Evolutionary conservation across 2,797 vertebrate species (phyloP).

Genomic region (Tangara arthus): DNA sequence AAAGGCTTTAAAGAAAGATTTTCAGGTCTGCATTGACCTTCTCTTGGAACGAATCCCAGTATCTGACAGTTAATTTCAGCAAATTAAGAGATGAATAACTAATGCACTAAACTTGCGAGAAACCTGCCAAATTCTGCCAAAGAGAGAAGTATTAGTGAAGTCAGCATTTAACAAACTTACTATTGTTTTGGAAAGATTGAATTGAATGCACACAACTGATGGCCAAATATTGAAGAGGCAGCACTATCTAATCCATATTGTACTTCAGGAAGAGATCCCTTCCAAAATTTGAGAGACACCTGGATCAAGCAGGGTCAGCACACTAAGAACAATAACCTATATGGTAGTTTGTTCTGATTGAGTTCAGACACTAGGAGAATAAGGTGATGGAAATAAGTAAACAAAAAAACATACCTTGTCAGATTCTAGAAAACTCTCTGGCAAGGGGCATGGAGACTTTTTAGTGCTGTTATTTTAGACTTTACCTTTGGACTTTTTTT

Average conservation of each 20-base stretch:
- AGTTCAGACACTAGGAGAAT: neutral
- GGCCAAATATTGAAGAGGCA: neutral
- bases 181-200: neutral
- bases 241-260: neutral
- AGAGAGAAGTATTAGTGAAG: neutral
- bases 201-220: neutral
- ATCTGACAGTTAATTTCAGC: neutral
- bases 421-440: neutral
- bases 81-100: slow-evolving; percentile 25
- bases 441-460: neutral
- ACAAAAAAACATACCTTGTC: neutral
- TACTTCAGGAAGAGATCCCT: neutral
- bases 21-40: neutral
- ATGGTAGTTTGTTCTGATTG: neutral
- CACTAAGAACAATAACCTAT: neutral
- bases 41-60: neutral
- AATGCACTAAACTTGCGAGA: neutral
- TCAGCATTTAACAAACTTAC: neutral
- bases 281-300: neutral
- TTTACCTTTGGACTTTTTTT: neutral
- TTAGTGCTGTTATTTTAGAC: neutral
- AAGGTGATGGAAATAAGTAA: neutral
- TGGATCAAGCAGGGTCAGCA: neutral
- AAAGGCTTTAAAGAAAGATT: neutral
- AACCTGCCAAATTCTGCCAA: neutral